Evolutionary conservation across 2,113 vertebrate genomes (phyloP).

Genomic region (Eublepharis macularius): DNA sequence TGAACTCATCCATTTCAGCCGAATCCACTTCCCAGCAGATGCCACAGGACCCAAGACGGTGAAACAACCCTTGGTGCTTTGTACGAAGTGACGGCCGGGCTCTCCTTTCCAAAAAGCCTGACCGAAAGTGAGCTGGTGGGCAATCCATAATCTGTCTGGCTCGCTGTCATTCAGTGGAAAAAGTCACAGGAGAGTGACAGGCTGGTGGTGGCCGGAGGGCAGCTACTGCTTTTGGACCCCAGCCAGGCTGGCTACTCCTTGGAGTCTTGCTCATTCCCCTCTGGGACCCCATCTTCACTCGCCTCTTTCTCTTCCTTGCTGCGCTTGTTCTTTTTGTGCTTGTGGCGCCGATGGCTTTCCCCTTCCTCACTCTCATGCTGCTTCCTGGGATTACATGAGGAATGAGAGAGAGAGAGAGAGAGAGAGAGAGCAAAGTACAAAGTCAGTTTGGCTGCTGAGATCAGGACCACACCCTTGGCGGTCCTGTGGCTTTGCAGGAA

Average conservation of each 20-base stretch:
- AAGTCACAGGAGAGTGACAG: background rate
- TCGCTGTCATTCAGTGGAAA: constrained; percentile 4
- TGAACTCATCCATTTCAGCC: constrained; percentile 51
- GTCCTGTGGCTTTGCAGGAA: background rate
- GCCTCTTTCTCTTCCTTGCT: constrained; percentile 77
- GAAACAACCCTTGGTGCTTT: constrained; percentile 55
- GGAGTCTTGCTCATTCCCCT: constrained; percentile 68
- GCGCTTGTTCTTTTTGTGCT: constrained; percentile 81
- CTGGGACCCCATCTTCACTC: constrained; percentile 53
- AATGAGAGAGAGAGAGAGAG: background rate
- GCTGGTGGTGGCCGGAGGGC: background rate
- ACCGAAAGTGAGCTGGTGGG: background rate
- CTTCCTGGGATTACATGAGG: constrained; percentile 47
- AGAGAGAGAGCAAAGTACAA: background rate
- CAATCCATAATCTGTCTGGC: background rate
- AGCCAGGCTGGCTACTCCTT: constrained; percentile 57
- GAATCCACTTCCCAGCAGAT: constrained; percentile 68
- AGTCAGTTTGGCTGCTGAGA: background rate
- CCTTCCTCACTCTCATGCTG: constrained; percentile 77
- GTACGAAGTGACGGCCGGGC: constrained; percentile 35
- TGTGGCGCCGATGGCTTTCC: constrained; percentile 77
- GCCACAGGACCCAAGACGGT: constrained; percentile 69
- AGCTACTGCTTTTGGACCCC: accelerated
- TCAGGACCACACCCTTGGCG: accelerated
- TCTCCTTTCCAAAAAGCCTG: constrained; percentile 31